Conservation (phyloP, 2,888 invertebrate genomes). For the Colletes collaris region DNA sequence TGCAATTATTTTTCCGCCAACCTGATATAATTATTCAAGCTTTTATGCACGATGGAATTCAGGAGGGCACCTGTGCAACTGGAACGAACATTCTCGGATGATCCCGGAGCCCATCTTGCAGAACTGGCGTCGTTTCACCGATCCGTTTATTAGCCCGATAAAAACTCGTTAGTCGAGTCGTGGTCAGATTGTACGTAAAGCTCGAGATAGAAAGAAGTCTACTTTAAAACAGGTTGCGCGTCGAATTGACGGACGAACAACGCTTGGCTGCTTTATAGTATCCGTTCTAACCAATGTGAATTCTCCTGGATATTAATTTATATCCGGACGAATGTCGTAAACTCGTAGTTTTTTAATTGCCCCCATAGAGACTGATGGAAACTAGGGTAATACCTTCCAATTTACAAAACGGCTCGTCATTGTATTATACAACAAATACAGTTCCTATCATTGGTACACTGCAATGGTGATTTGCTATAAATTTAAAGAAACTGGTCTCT, state of each 20-base stretch:
- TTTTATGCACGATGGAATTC: conserved; percentile 20
- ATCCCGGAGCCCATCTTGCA: conserved; percentile 18
- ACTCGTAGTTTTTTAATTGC: too few relatives aligned
- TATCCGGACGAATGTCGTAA: too few relatives aligned
- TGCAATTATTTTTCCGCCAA: too few relatives aligned
- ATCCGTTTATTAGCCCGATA: conserved; percentile 54
- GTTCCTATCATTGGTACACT: too few relatives aligned
- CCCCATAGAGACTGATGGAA: too few relatives aligned
- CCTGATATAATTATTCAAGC: background rate
- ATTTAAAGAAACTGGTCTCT: too few relatives aligned
- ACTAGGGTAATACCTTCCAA: too few relatives aligned
- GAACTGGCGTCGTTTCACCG: conserved; percentile 50
- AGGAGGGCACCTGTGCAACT: conserved; percentile 31
- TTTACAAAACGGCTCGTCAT: too few relatives aligned
- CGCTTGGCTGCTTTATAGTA: conserved; percentile 1
- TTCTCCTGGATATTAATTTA: too few relatives aligned
- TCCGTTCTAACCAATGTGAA: conserved; percentile 3
- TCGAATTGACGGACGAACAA: conserved; percentile 24
- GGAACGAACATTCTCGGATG: conserved; percentile 26
- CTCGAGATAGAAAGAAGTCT: conserved; percentile 20
- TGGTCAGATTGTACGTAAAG: conserved; percentile 18
- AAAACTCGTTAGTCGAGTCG: conserved; percentile 55
- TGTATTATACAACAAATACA: too few relatives aligned
- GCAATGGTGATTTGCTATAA: too few relatives aligned
- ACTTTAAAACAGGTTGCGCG: conserved; percentile 37